phyloP scores from a whole-genome alignment of 1,140 invertebrate species.

The Lepidotrigona ventralis region DNA sequence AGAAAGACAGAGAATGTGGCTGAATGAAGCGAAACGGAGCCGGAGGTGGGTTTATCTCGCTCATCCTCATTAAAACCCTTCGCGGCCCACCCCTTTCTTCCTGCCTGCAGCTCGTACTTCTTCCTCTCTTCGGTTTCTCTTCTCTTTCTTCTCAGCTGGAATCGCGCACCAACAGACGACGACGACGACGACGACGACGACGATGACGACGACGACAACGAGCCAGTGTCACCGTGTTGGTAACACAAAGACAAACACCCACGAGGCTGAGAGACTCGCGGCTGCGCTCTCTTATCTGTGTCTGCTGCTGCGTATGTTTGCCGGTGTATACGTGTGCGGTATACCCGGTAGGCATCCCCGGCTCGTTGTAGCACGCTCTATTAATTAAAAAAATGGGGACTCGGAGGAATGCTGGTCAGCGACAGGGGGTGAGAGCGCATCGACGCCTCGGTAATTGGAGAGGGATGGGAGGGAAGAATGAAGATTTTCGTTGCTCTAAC shows the following conservation, averaged over 20 bases:
- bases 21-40: constrained; percentile 58
- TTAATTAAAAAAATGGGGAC: constrained; percentile 67
- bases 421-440: constrained; percentile 44
- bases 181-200: neutral
- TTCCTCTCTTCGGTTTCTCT: constrained; percentile 32
- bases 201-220: neutral
- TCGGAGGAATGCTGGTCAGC: constrained; percentile 59
- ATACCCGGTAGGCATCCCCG: constrained; percentile 49
- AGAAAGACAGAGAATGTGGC: constrained; percentile 21
- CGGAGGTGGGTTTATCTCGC: constrained; percentile 69
- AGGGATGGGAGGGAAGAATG: constrained; percentile 34
- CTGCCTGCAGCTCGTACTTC: constrained; percentile 46
- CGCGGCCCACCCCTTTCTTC: constrained; percentile 49
- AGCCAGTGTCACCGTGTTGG: constrained; percentile 20
- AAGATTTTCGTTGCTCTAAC: constrained; percentile 48
- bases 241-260: constrained; percentile 23
- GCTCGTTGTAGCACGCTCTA: constrained; percentile 61
- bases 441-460: constrained; percentile 58
- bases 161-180: constrained; percentile 21
- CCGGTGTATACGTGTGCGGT: constrained; percentile 15
- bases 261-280: neutral
- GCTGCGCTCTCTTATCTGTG: neutral
- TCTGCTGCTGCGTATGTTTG: neutral
- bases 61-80: constrained; percentile 74
- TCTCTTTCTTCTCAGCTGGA: constrained; percentile 39